Conservation (phyloP, 2,113 vertebrate species). For the Nothobranchius kuhntae region DNA sequence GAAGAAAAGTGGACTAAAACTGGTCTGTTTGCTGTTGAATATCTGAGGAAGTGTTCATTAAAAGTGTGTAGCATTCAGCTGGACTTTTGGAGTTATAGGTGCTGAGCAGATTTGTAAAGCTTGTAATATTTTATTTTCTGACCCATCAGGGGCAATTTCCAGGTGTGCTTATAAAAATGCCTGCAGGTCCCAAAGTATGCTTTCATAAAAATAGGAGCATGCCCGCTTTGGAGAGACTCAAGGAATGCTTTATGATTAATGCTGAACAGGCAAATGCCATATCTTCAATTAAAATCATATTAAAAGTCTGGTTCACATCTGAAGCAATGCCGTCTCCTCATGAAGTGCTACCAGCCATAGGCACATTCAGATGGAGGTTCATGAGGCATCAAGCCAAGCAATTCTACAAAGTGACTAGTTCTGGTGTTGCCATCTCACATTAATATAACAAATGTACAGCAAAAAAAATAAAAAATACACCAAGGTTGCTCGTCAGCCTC, state of each 20-base stretch:
- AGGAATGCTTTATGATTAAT: slow-evolving; percentile 36
- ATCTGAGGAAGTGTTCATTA: slow-evolving; percentile 7
- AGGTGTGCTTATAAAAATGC: slow-evolving; percentile 52
- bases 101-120: slow-evolving; percentile 41
- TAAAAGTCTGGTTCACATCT: slow-evolving; percentile 12
- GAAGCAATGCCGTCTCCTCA: slow-evolving; percentile 16
- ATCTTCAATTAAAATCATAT: slow-evolving; percentile 21
- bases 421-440: background rate
- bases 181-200: slow-evolving; percentile 39
- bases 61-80: slow-evolving; percentile 16
- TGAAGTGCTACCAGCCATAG: slow-evolving; percentile 16
- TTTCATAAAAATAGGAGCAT: slow-evolving; percentile 28
- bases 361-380: slow-evolving; percentile 9
- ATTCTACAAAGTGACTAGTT: slow-evolving; percentile 14
- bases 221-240: slow-evolving; percentile 25
- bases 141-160: slow-evolving; percentile 45
- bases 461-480: background rate
- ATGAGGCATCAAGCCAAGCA: slow-evolving; percentile 1
- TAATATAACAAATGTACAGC: no score
- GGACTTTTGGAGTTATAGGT: slow-evolving; percentile 22
- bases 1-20: slow-evolving; percentile 1
- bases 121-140: slow-evolving; percentile 47
- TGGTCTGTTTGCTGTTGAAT: background rate
- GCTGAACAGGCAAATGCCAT: slow-evolving; percentile 29
- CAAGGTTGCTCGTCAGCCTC: slow-evolving; percentile 7